These are phyloP conservation scores for Sanderia malayensis DNA, from an alignment of 30 jellyfish, hydroid and myxozoan species.

Conservation along the genomic window DNA sequence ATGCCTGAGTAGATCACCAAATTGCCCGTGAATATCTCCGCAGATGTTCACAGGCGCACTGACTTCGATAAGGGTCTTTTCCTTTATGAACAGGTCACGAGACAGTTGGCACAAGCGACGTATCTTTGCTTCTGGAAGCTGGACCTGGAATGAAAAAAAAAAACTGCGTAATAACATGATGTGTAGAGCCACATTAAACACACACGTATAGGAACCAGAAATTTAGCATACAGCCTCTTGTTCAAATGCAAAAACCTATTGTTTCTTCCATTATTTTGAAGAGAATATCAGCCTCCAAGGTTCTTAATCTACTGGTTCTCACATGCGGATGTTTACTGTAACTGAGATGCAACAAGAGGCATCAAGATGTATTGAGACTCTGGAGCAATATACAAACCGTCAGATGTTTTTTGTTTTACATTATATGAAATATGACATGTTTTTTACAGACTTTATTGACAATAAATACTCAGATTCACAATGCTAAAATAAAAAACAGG, in stretches of 20 bases:
- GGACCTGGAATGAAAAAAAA: constrained; percentile 37
- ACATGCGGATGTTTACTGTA: no score
- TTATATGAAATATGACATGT: no score
- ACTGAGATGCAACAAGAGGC: no score
- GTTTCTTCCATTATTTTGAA: neutral
- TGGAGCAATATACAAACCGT: no score
- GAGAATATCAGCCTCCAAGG: no score
- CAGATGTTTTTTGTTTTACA: no score
- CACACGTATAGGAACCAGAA: no score
- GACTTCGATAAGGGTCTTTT: constrained; percentile 75
- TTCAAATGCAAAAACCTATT: no score
- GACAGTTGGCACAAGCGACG: constrained; percentile 74
- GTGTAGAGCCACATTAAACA: no score
- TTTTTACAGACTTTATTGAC: neutral
- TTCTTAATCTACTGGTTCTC: neutral
- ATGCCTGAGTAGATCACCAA: constrained; percentile 82
- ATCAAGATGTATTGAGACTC: no score
- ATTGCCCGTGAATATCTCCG: constrained; percentile 98
- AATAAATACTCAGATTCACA: neutral
- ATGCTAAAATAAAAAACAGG: neutral
- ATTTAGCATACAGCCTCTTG: no score
- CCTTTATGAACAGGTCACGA: constrained; percentile 78
- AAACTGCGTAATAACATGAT: neutral
- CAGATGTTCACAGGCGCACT: constrained; percentile 89
- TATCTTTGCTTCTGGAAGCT: constrained; percentile 81